These are phyloP conservation scores for Toxotes lorentzi DNA, from an alignment of 2,797 vertebrate genomes.

Conservation along the genomic window DNA sequence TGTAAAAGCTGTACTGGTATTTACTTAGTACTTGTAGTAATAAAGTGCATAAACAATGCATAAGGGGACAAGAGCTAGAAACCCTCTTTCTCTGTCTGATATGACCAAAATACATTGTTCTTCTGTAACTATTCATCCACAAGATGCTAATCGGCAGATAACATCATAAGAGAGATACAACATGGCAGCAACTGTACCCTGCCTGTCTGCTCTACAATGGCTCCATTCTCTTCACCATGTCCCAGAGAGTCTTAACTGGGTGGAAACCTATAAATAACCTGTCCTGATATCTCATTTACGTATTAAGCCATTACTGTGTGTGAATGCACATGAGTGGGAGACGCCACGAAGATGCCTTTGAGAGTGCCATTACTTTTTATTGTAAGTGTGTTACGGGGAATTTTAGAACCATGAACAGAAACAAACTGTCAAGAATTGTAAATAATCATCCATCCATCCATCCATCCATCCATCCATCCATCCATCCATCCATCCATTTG, in stretches of 20 bases:
- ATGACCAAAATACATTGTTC: not conserved
- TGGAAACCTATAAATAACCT: conserved; percentile 36
- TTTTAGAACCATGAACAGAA: not conserved
- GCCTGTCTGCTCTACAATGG: not conserved
- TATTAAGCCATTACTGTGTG: not conserved
- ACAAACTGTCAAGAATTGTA: not conserved
- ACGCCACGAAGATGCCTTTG: not conserved
- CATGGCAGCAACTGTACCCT: not conserved
- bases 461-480: no score
- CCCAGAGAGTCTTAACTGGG: conserved; percentile 21
- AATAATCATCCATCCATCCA: not conserved
- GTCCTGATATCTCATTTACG: conserved; percentile 5
- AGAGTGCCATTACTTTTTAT: not conserved
- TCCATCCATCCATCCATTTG: no score
- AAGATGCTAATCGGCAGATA: conserved; percentile 9
- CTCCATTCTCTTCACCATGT: not conserved
- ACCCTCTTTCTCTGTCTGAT: not conserved
- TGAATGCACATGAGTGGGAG: not conserved
- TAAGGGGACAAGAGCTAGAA: not conserved
- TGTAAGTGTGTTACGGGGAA: not conserved
- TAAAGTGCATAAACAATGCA: not conserved
- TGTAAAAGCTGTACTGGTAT: not conserved
- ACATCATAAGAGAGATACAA: not conserved
- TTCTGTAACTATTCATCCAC: conserved; percentile 7
- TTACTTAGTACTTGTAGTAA: not conserved